A percentile compares a stretch with the other conserved stretches of the same genome.
phyloP scores from a whole-genome alignment of 1,140 invertebrate species.

The Caenorhabditis remanei region DNA sequence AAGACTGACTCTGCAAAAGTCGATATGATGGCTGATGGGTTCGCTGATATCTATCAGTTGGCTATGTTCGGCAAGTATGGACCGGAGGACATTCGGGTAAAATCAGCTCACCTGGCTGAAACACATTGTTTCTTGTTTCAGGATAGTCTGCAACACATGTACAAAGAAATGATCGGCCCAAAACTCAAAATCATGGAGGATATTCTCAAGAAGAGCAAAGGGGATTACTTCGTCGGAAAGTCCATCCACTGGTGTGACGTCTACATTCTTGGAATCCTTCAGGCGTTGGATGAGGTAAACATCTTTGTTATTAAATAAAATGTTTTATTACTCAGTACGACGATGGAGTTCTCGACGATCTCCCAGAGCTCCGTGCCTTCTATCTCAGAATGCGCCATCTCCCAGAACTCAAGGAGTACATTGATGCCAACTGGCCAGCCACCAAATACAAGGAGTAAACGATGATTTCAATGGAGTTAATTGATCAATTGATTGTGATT shows the following conservation, averaged over 20 bases:
- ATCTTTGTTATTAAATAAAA: neutral
- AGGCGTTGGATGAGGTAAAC: conserved; percentile 16
- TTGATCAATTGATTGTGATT: neutral
- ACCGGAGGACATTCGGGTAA: conserved; percentile 22
- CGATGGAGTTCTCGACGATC: neutral
- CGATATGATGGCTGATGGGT: conserved; percentile 56
- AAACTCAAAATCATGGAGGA: conserved; percentile 34
- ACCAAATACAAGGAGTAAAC: conserved; percentile 33
- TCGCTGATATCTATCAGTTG: conserved; percentile 42
- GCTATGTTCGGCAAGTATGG: neutral
- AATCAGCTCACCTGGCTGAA: neutral
- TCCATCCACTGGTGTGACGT: conserved; percentile 57
- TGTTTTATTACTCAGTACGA: neutral
- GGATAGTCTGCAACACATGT: neutral
- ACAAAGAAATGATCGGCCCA: neutral
- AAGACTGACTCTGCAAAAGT: conserved; percentile 47
- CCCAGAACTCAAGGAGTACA: conserved; percentile 44
- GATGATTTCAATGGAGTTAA: neutral
- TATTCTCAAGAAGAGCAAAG: conserved; percentile 13
- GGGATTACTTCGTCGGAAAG: conserved; percentile 46
- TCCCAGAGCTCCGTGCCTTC: conserved; percentile 15
- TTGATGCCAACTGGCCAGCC: conserved; percentile 46
- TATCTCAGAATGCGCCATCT: conserved; percentile 54
- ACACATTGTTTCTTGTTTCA: neutral
- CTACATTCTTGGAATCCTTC: conserved; percentile 14